A percentile compares a stretch with the other conserved stretches of the same genome.
phyloP scores from a whole-genome alignment of 2,888 invertebrate genomes.

The Brachylomia viminalis region DNA sequence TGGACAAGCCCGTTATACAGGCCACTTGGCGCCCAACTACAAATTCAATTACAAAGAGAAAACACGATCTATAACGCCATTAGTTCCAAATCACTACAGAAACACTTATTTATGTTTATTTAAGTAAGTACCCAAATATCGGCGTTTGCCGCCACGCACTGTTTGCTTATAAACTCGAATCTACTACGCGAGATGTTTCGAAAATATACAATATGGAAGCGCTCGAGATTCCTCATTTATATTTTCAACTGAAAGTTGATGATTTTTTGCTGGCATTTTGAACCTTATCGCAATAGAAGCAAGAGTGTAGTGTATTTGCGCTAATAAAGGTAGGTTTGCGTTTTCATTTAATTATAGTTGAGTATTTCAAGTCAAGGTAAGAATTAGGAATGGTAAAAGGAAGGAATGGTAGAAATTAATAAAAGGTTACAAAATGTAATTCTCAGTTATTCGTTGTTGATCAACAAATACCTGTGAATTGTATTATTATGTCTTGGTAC shows the following conservation, averaged over 20 bases:
- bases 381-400: no score
- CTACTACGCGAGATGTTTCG: constrained; percentile 51
- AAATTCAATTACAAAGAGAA: constrained; percentile 49
- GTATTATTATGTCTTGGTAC: background rate
- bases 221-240: constrained; percentile 41
- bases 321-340: background rate
- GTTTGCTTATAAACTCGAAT: constrained; percentile 65
- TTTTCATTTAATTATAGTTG: constrained; percentile 6
- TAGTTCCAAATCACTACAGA: constrained; percentile 53
- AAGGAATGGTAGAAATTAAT: no score
- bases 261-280: constrained; percentile 4
- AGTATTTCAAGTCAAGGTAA: constrained; percentile 29
- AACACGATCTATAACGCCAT: constrained; percentile 30
- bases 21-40: constrained; percentile 35
- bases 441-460: background rate
- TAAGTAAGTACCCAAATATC: constrained; percentile 57
- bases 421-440: background rate
- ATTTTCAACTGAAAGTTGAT: constrained; percentile 34
- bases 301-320: background rate
- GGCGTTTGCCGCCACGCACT: constrained; percentile 30
- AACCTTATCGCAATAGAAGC: background rate
- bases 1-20: background rate
- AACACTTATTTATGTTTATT: constrained; percentile 60
- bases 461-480: no score
- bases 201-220: constrained; percentile 63